Base-by-base conservation (phyloP, 2,797 vertebrate species). In the Ctenopoma multispine region DNA sequence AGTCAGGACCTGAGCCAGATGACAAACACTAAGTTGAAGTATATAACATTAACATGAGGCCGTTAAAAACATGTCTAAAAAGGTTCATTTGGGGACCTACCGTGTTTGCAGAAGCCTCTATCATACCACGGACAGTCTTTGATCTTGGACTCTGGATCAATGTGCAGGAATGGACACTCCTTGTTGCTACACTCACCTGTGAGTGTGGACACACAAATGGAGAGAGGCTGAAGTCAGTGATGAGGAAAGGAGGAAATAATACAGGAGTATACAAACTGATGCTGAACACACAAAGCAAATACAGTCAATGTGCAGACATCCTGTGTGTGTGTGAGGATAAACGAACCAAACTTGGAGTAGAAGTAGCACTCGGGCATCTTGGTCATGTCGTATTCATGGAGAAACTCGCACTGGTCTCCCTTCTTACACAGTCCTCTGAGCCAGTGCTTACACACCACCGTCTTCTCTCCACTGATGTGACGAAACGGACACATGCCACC, bases 71-170 rank as follows among this genome's bases (percentile, higher is more conserved):
- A 3, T 7, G 3, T 18, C 18, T n/a, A 46, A 46, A 8, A 12
- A 10, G 8, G n/a, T 12, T 14, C 1, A 1, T n/a, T 6, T 7
- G 5, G 34, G 13, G 24, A 68, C 89, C 53, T 93, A 99, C 98
- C 98, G 0, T 99, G 98, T 90, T 99, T 99, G 87, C 98, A 99
- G 94, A 99, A 99, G 63, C 98, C 98, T 68, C 98, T 90, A 87
- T 99, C 98, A n/a, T 99, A 99, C 98, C 98, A 99, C 46, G 98
- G 98, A 85, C 98, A 99, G 89, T 99, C 98, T 94, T 99, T 99
- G 88, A 99, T 99, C 94, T 99, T 99, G 27, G 97, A 99, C 80
- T 99, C 97, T 0, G 98, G 98, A 83, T 99, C 98, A 11, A 99
- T 99, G 92, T 99, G 98, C 78, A 99, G 94, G 90, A 99, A 99